phyloP scores from a whole-genome alignment of 92 coral and sea anemone genomes.

The Zoanthus gigantus region DNA sequence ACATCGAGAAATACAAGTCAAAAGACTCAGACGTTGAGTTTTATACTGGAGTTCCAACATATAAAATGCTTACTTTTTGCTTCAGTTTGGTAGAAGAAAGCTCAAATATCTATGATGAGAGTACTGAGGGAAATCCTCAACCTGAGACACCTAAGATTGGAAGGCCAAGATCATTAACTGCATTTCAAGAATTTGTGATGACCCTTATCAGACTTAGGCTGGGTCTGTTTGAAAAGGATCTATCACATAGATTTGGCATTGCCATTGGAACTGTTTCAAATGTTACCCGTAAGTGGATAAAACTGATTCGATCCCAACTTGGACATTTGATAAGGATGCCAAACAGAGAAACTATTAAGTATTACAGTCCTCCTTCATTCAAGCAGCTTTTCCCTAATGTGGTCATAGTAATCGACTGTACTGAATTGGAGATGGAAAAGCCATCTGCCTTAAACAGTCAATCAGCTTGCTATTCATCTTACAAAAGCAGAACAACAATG shows the following conservation, averaged over 20 bases:
- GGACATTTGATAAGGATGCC: conserved; percentile 49
- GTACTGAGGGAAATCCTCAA: too few relatives aligned
- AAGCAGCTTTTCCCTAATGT: conserved; percentile 47
- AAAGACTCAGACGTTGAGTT: background rate
- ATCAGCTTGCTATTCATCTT: conserved; percentile 57
- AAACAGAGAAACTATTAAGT: conserved; percentile 23
- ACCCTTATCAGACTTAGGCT: conserved; percentile 52
- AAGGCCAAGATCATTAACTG: conserved; percentile 45
- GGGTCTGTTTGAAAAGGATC: conserved; percentile 63
- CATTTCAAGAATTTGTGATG: conserved; percentile 54
- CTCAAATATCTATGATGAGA: background rate
- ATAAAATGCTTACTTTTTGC: background rate
- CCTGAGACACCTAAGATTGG: background rate
- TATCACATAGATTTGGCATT: conserved; percentile 52
- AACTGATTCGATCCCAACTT: conserved; percentile 43
- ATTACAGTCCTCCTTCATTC: conserved; percentile 45
- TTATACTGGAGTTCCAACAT: conserved; percentile 4
- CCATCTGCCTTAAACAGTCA: conserved; percentile 46
- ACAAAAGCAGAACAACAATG: conserved; percentile 50
- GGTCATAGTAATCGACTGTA: conserved; percentile 20
- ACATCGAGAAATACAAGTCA: background rate
- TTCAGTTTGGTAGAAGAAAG: background rate
- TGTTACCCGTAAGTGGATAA: conserved; percentile 53
- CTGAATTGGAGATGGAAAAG: conserved; percentile 45
- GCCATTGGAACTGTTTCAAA: conserved; percentile 37